phyloP scores from a whole-genome alignment of 35 echinoderm and acorn worm species.

The Ophiothrix spiculata region DNA sequence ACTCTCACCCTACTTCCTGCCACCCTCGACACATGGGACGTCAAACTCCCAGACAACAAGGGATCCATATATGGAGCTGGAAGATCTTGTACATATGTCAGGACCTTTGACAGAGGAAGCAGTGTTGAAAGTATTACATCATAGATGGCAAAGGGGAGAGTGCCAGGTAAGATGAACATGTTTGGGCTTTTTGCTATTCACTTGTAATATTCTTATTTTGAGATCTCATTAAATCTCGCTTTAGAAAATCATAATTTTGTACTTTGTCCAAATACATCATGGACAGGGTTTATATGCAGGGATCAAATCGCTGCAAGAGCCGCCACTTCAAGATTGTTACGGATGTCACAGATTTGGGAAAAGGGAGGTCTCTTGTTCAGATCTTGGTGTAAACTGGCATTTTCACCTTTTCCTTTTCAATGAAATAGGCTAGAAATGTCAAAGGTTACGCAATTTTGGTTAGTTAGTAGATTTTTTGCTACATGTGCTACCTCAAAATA shows the following conservation, averaged over 20 bases:
- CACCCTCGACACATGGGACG: neutral
- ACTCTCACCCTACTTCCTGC: slow-evolving; percentile 3
- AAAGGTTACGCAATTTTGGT: too few species aligned
- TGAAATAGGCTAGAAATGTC: too few species aligned
- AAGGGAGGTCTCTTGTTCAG: too few species aligned
- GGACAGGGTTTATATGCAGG: neutral
- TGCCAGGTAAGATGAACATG: slow-evolving; percentile 48
- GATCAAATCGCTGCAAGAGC: neutral
- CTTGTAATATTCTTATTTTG: neutral
- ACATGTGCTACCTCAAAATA: too few species aligned
- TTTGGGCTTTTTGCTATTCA: too few species aligned
- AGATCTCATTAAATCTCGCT: neutral
- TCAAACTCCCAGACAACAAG: neutral
- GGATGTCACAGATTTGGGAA: too few species aligned
- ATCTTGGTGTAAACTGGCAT: too few species aligned
- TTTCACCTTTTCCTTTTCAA: too few species aligned
- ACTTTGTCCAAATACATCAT: neutral
- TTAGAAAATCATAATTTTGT: neutral
- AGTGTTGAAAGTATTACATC: slow-evolving; percentile 53
- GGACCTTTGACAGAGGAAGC: slow-evolving; percentile 81
- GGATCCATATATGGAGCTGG: slow-evolving; percentile 26
- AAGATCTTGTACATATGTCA: slow-evolving; percentile 72
- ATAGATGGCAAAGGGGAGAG: slow-evolving; percentile 71
- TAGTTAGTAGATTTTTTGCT: too few species aligned
- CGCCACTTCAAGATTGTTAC: neutral